A percentile compares a stretch with the other conserved stretches of the same genome.
Evolutionary conservation across 1,140 invertebrate genomes (phyloP).

Genomic region (Drosophila tropicalis): DNA sequence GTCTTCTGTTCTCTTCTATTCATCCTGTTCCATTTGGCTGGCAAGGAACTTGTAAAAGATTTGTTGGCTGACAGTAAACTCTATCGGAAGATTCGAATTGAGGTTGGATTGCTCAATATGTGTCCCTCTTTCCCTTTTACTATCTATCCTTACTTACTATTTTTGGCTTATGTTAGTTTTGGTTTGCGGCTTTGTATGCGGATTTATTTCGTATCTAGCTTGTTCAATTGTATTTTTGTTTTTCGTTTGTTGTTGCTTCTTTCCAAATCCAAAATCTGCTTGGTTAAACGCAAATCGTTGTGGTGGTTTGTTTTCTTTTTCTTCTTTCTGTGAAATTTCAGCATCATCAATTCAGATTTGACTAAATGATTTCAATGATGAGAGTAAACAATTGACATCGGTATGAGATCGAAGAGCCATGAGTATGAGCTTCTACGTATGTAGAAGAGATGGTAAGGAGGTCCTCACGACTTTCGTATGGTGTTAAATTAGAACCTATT

Average conservation of each 20-base stretch:
- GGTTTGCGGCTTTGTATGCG: slow-evolving; percentile 4
- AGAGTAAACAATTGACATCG: too few species aligned
- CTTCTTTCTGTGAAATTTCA: background rate
- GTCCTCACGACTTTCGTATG: too few species aligned
- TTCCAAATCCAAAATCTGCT: background rate
- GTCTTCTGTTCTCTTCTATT: background rate
- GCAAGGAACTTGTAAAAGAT: slow-evolving; percentile 17
- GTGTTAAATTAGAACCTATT: too few species aligned
- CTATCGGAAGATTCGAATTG: slow-evolving; percentile 14
- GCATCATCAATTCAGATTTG: background rate
- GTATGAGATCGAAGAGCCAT: too few species aligned
- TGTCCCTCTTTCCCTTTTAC: background rate
- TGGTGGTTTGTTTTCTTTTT: background rate
- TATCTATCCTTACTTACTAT: background rate
- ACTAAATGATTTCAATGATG: too few species aligned
- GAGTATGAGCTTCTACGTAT: too few species aligned
- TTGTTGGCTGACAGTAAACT: slow-evolving; percentile 22
- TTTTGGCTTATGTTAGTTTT: slow-evolving; percentile 3
- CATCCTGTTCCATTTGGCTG: background rate
- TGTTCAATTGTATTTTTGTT: background rate
- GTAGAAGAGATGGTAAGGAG: too few species aligned
- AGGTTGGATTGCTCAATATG: slow-evolving; percentile 10
- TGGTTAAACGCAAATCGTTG: background rate
- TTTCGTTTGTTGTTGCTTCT: background rate
- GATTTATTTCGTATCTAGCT: slow-evolving; percentile 1